Evolutionary conservation across 2,888 invertebrate species (phyloP), one percentile per base, ranked within the genome.

Genomic region (Caenorhabditis zanzibari): DNA sequence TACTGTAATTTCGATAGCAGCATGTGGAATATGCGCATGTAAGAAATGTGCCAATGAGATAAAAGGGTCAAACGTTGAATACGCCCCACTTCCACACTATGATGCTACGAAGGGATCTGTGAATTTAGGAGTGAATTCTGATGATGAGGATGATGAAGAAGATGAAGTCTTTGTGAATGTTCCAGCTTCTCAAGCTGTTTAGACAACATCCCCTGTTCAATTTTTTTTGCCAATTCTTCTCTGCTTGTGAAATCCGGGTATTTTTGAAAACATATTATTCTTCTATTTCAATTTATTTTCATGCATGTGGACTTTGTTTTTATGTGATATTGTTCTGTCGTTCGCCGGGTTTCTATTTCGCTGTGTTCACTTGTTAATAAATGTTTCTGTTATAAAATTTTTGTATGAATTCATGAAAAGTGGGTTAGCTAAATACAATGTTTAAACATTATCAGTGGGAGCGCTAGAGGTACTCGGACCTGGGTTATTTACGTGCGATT

Each of bases 51-150:
- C 68, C 41, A 81, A 32, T 22, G 83, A 49, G 75, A 69, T 22
- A 79, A 81, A 52, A 56, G 75, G 58, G 41, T 77, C 52, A 56
- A 86, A 44, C 56, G 69, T 86, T 28, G 85, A 86, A 85, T 88
- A 89, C 73, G 81, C 88, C 0, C 87, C 88, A 14, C 84, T 89
- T 47, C 85, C 89, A 6, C 86, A 87, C 59, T 89, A 88, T 84
- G 86, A 87, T 52, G 77, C 85, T 10, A 74, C 81, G 10, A 68
- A 59, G 16, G 88, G 86, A 41, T 72, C 68, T 61, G 86, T 88
- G 12, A 77, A 85, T 59, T 24, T 89, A 44, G 82, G 87, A 75
- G 41, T 74, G 66, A 64, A 77, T 44, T 72, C 61, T 9, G 76
- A 81, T 22, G 72, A 75, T 10, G 77, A 71, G 0, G 82, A 76